Evolutionary conservation across 1,140 invertebrate genomes (phyloP), one percentile per base, ranked within the genome.

Genomic region (Plectrocnemia conspersa): DNA sequence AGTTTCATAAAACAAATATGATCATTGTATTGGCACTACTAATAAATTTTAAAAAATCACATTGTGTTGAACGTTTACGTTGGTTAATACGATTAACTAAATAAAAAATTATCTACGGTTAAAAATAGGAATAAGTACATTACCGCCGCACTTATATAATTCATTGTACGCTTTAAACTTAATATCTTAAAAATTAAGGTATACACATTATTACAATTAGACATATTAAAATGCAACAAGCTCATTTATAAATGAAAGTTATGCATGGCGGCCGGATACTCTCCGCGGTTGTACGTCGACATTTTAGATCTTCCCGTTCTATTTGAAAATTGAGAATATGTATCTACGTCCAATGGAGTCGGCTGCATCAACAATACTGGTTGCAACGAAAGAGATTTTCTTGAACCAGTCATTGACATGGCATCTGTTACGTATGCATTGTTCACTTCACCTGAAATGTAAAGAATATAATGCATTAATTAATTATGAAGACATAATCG

Each of bases 381-480:
- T 71, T 92, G 89, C 13, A 93, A 73, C 52, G 89, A 89, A 10
- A 91, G 72, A 0, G 89, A 91, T 68, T 92, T 92, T 45, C 89
- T 72, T 1, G 89, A 91, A 0, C 88, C 88, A 4, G 85, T 82
- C 15, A 91, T 78, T 35, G 88, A 91, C 50, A 86, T 83, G 2
- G 82, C 83, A 69, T 93, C 90, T 1, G 77, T 80, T 41, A 92
- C 81, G 66, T 88, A 93, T 2, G 82, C 88, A 58, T 84, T 84
- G 71, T 93, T 92, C 45, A 93, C 85, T 78, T 92, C 89, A 56
- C 89, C 90, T 92, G 68, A 33, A 78, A 77, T 32, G 49, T 59
- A 64, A 22, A 22, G 3, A 54, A 44, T 11, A 48, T 11, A 32
- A 41, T 18, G 18, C n/a, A 6, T 18, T 42, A 16, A 38, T 40